Evolutionary conservation across 2,797 vertebrate genomes (phyloP).

Genomic region (Ctenochaetus hawaiiensis): DNA sequence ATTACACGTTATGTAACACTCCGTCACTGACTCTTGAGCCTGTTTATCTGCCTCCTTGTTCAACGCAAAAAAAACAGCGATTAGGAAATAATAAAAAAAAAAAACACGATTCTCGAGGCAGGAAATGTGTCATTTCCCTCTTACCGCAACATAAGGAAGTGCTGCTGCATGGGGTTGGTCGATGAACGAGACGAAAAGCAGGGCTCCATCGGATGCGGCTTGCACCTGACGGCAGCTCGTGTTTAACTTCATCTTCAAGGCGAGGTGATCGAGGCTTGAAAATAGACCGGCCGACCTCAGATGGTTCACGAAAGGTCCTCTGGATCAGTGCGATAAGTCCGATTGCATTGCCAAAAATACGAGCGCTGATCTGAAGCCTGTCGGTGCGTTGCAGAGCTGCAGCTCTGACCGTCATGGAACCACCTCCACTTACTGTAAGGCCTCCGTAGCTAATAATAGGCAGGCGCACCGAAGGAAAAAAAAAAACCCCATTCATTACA

Average conservation of each 20-base stretch:
- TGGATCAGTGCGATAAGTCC: conserved; percentile 32
- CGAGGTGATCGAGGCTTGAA: conserved; percentile 45
- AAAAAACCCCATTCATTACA: conserved; percentile 71
- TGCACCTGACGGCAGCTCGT: conserved; percentile 77
- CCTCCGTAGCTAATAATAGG: conserved; percentile 81
- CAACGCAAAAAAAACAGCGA: conserved; percentile 13
- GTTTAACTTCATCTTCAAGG: conserved; percentile 83
- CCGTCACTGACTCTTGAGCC: conserved; percentile 75
- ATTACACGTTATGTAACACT: conserved; percentile 84
- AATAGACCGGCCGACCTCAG: conserved; percentile 42
- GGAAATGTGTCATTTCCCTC: conserved; percentile 23
- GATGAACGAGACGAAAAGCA: conserved; percentile 71
- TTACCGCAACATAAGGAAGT: conserved; percentile 87
- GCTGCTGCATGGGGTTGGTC: conserved; percentile 81
- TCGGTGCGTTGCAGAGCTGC: conserved; percentile 64
- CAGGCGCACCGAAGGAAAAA: conserved; percentile 54
- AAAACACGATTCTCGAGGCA: not conserved
- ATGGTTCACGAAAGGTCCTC: conserved; percentile 20
- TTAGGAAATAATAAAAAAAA: conserved; percentile 4
- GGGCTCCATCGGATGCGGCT: conserved; percentile 82
- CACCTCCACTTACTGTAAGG: conserved; percentile 70
- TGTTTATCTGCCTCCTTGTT: conserved; percentile 63
- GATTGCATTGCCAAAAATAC: conserved; percentile 17
- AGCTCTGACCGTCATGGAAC: conserved; percentile 70
- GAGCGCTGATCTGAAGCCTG: conserved; percentile 36